Conservation (phyloP, 2,888 invertebrate species). For the Spilosoma lubricipeda region DNA sequence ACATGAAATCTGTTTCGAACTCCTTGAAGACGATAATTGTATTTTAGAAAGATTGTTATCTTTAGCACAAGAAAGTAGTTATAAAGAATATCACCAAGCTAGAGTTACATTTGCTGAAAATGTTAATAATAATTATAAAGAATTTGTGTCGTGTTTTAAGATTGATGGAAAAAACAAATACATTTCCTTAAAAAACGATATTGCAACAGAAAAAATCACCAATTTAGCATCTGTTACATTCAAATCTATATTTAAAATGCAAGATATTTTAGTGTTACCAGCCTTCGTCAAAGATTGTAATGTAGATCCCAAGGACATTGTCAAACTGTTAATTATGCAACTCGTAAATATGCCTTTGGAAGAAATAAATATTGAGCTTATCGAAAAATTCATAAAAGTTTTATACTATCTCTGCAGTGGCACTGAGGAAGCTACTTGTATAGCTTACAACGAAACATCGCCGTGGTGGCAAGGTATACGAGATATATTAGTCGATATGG, state of each 20-base stretch:
- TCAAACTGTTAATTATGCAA: slow-evolving; percentile 90
- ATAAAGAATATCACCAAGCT: slow-evolving; percentile 72
- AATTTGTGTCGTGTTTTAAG: slow-evolving; percentile 86
- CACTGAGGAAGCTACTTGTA: slow-evolving; percentile 86
- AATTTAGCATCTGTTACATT: slow-evolving; percentile 70
- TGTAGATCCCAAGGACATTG: slow-evolving; percentile 87
- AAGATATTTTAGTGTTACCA: slow-evolving; percentile 61
- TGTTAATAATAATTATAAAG: slow-evolving; percentile 79
- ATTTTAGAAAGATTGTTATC: slow-evolving; percentile 88
- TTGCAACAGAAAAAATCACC: slow-evolving; percentile 65
- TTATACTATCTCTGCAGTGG: slow-evolving; percentile 88
- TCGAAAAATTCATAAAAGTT: slow-evolving; percentile 89
- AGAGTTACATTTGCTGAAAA: slow-evolving; percentile 87
- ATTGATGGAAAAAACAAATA: slow-evolving; percentile 69
- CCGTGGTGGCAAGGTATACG: slow-evolving; percentile 94
- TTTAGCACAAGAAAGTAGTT: slow-evolving; percentile 82
- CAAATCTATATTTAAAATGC: slow-evolving; percentile 81
- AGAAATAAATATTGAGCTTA: slow-evolving; percentile 84
- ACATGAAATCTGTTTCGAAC: slow-evolving; percentile 58
- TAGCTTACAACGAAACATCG: slow-evolving; percentile 90
- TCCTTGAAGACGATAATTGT: slow-evolving; percentile 86
- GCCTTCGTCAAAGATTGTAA: slow-evolving; percentile 65
- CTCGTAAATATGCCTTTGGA: slow-evolving; percentile 89
- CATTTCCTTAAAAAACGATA: slow-evolving; percentile 66
- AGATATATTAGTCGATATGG: slow-evolving; percentile 89